Evolutionary conservation across 2,888 invertebrate species (phyloP).

Genomic region (Tryphoninae sp.): DNA sequence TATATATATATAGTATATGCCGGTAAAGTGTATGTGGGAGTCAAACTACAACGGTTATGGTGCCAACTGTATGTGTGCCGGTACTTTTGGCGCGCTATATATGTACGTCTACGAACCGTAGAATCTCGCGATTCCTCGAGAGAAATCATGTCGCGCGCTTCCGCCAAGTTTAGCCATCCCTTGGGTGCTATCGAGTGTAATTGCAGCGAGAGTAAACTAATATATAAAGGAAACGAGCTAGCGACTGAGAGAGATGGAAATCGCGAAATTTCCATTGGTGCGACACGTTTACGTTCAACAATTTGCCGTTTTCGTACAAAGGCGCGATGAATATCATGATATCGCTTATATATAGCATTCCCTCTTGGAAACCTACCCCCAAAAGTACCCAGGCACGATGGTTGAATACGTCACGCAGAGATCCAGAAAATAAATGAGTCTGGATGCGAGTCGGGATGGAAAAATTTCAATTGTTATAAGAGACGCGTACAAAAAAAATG

Average conservation of each 20-base stretch:
- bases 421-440: slow-evolving; percentile 11
- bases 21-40: slow-evolving; percentile 26
- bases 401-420: background rate
- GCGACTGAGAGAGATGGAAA: slow-evolving; percentile 51
- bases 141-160: slow-evolving; percentile 72
- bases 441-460: background rate
- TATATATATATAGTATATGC: background rate
- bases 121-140: slow-evolving; percentile 70
- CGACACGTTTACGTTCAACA: slow-evolving; percentile 21
- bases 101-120: slow-evolving; percentile 35
- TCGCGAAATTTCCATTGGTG: slow-evolving; percentile 31
- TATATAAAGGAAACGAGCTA: slow-evolving; percentile 63
- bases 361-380: no score
- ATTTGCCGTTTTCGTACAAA: slow-evolving; percentile 17
- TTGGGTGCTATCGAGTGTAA: slow-evolving; percentile 72
- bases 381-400: no score
- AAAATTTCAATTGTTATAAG: slow-evolving; percentile 28
- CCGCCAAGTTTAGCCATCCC: slow-evolving; percentile 69
- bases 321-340: background rate
- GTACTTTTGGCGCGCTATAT: slow-evolving; percentile 1
- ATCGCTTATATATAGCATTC: no score
- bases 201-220: slow-evolving; percentile 73
- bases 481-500: slow-evolving; percentile 19
- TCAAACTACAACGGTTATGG: slow-evolving; percentile 13
- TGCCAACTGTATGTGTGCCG: slow-evolving; percentile 8